Evolutionary conservation across 2,797 vertebrate species (phyloP).

Genomic region (Anableps anableps): DNA sequence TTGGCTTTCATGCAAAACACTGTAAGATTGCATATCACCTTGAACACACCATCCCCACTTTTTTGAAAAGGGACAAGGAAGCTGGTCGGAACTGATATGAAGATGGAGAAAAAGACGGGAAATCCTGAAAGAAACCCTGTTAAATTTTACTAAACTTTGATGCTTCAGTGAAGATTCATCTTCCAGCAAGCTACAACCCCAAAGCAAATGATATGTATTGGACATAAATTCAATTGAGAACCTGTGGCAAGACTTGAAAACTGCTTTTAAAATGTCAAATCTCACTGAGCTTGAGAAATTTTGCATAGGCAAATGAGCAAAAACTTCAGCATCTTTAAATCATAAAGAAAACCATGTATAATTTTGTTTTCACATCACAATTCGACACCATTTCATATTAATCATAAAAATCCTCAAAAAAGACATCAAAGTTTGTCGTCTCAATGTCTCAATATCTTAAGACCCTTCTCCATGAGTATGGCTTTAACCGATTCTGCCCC

Average conservation of each 20-base stretch:
- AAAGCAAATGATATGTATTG: background rate
- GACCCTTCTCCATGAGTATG: too few species aligned
- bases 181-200: background rate
- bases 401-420: too few species aligned
- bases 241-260: background rate
- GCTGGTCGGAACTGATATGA: background rate
- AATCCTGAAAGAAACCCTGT: background rate
- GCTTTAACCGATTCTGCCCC: too few species aligned
- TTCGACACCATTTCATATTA: background rate
- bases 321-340: background rate
- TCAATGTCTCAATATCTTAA: too few species aligned
- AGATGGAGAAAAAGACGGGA: background rate
- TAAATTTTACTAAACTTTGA: background rate
- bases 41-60: background rate
- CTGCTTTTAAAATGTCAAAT: background rate
- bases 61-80: background rate
- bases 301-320: background rate
- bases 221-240: background rate
- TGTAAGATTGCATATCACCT: background rate
- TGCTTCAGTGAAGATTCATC: background rate
- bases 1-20: background rate
- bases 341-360: background rate
- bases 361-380: background rate
- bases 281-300: background rate
- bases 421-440: too few species aligned